Evolutionary conservation across 2,113 vertebrate genomes (phyloP), one percentile per base, ranked within the genome.

Genomic region (Cromileptes altivelis): DNA sequence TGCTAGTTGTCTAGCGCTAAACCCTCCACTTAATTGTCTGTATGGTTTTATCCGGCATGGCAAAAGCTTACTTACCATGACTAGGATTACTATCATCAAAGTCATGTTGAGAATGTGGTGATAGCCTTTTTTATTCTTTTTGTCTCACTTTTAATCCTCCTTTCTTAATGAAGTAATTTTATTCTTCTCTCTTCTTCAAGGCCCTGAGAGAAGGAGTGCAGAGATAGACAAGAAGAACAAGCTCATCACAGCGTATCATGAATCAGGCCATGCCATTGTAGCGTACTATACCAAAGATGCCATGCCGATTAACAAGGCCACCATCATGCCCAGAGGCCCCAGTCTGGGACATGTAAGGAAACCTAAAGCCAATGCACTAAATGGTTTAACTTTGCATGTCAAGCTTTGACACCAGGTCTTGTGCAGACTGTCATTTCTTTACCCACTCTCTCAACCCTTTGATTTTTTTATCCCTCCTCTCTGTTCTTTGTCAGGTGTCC

Each of bases 271-370:
- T 70, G 98, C 98, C 9, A 97, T 99, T 68, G 97, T 99, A 71
- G 98, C 98, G 0, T 98, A 97, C 93, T 99, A 98, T 80, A 99
- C 98, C 82, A 99, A 98, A 95, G 97, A 98, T 45, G 96, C 98
- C 14, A 99, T 99, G 98, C 98, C 98, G 0, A 99, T 99, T 86
- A 99, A 99, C 93, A 99, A 99, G 93, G 98, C 98, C 23, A 99
- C 98, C 6, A 99, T 99, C 92, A 99, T 99, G 98, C 98, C 98
- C 23, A 92, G 98, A 78, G 98, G 98, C 47, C 97, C 97, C 58
- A 99, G 97, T 25, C 95, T 99, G 78, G 98, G 98, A 86, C 98
- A 99, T n/a, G 98, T 98, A 90, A 96, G 96, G 49, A 57, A 64
- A 60, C 86, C 19, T 23, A 18, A 17, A 63, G 2, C 17, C 21